phyloP scores from a whole-genome alignment of 2,888 invertebrate species.

The Galeruca laticollis region DNA sequence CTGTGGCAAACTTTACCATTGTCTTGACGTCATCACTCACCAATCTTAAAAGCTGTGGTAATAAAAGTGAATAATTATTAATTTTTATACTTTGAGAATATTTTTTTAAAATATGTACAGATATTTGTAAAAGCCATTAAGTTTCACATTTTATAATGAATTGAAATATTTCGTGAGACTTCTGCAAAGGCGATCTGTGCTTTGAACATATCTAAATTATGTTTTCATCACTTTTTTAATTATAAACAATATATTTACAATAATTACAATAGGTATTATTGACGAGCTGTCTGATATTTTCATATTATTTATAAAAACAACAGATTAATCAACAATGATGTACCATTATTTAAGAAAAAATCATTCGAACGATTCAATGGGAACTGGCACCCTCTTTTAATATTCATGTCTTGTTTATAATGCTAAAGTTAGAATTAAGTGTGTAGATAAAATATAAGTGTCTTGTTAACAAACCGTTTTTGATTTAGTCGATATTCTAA shows the following conservation, averaged over 20 bases:
- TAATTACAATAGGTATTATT: neutral
- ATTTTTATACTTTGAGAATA: neutral
- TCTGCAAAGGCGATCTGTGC: neutral
- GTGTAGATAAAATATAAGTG: neutral
- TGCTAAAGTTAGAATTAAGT: too few relatives aligned
- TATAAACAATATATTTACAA: constrained; percentile 8
- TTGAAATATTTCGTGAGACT: neutral
- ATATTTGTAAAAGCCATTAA: neutral
- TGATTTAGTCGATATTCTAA: too few relatives aligned
- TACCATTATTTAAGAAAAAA: too few relatives aligned
- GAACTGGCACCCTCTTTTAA: too few relatives aligned
- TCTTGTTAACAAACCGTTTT: neutral
- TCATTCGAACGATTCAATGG: too few relatives aligned
- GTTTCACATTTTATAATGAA: too few relatives aligned
- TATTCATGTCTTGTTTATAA: too few relatives aligned
- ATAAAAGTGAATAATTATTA: neutral
- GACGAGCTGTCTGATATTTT: constrained; percentile 1
- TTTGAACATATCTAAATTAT: neutral
- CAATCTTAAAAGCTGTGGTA: neutral
- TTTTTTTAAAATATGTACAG: neutral
- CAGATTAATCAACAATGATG: too few relatives aligned
- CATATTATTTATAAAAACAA: neutral
- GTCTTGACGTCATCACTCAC: neutral
- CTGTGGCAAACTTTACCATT: neutral
- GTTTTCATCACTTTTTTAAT: neutral